Conservation (phyloP, 2,888 invertebrate species). For the Pachymerium ferrugineum region DNA sequence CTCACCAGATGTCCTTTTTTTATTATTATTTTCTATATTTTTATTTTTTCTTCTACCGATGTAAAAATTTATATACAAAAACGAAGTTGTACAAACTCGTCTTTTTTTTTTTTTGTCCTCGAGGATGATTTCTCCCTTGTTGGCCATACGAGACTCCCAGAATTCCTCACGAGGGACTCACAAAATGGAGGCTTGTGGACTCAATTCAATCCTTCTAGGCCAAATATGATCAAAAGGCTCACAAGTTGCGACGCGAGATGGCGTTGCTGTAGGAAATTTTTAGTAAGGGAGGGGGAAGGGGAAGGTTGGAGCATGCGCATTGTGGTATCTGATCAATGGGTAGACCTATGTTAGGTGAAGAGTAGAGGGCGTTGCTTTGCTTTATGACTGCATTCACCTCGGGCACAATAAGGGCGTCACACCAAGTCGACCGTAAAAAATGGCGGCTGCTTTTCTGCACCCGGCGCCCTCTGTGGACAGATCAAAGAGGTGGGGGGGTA, state of each 20-base stretch:
- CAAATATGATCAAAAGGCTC: conserved; percentile 9
- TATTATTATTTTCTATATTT: background rate
- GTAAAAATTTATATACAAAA: background rate
- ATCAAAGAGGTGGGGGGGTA: no score
- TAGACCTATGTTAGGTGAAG: no score
- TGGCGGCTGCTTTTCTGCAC: no score
- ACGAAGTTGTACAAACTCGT: conserved; percentile 5
- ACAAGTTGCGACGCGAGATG: background rate
- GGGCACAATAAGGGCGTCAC: background rate
- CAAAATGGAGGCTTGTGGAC: conserved; percentile 5
- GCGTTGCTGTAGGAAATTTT: no score
- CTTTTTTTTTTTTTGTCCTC: no score
- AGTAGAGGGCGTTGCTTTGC: background rate
- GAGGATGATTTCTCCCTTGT: background rate
- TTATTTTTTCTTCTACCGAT: background rate
- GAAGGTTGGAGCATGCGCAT: background rate
- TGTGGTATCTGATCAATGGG: background rate
- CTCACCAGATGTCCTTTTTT: no score
- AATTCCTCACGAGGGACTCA: conserved; percentile 4
- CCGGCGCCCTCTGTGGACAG: no score
- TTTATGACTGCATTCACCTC: background rate
- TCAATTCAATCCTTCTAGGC: conserved; percentile 4
- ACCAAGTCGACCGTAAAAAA: background rate
- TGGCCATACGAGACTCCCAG: background rate
- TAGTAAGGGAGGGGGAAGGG: background rate